These are phyloP conservation scores for Odontocerum albicorne DNA, from an alignment of 2,888 invertebrate species.

Conservation along the genomic window DNA sequence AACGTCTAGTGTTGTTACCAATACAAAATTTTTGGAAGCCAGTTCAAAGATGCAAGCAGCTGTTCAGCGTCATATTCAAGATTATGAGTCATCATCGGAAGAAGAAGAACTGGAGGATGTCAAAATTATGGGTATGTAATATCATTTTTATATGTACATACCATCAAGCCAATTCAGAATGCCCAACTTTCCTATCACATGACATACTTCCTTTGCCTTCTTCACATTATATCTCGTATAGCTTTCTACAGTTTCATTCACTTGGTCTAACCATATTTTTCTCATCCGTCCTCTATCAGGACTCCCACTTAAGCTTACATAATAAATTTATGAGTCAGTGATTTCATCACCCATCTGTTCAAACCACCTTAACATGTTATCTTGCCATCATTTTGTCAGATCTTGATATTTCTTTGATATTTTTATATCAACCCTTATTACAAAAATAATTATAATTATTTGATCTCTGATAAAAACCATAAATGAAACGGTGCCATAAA, in stretches of 20 bases:
- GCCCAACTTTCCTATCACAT: neutral
- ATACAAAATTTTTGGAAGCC: conserved; percentile 44
- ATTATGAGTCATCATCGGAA: conserved; percentile 50
- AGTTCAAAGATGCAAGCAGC: conserved; percentile 47
- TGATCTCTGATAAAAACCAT: too few species aligned
- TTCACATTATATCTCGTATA: neutral
- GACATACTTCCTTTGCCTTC: too few species aligned
- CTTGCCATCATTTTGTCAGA: neutral
- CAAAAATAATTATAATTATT: too few species aligned
- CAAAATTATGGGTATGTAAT: conserved; percentile 46
- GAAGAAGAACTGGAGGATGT: conserved; percentile 49
- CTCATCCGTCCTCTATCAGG: too few species aligned
- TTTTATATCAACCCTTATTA: too few species aligned
- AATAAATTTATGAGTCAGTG: too few species aligned
- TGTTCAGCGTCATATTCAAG: conserved; percentile 47
- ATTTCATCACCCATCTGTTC: neutral
- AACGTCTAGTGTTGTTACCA: too few species aligned
- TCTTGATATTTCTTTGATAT: too few species aligned
- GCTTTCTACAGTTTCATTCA: too few species aligned
- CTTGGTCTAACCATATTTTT: too few species aligned
- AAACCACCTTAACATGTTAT: neutral
- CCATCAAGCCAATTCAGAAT: neutral
- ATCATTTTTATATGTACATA: neutral
- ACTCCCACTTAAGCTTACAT: too few species aligned
- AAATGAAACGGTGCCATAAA: too few species aligned